These are phyloP conservation scores for Ameiurus melas DNA, from an alignment of 2,113 vertebrate genomes.

Conservation along the genomic window DNA sequence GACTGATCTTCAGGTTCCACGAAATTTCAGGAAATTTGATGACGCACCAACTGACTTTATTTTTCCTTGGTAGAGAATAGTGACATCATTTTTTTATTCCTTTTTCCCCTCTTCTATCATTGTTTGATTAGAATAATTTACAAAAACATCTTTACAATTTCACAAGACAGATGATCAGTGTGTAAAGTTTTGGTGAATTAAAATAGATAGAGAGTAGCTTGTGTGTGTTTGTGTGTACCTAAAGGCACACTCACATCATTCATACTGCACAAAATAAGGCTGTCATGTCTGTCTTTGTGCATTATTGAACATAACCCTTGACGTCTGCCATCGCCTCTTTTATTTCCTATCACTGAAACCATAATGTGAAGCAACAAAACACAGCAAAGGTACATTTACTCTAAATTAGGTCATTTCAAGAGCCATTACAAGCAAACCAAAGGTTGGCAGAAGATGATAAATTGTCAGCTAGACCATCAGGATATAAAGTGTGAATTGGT, in stretches of 20 bases:
- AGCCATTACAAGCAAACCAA: constrained; percentile 39
- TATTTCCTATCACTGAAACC: constrained; percentile 36
- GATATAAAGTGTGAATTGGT: constrained; percentile 39
- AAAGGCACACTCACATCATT: not conserved
- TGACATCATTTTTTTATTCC: not conserved
- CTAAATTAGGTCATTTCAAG: constrained; percentile 56
- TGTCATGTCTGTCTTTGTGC: constrained; percentile 35
- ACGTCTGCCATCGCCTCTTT: constrained; percentile 23
- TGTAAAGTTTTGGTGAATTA: constrained; percentile 32
- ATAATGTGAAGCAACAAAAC: constrained; percentile 39
- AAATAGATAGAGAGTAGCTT: constrained; percentile 12
- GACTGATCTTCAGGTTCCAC: constrained; percentile 49
- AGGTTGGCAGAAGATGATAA: constrained; percentile 44
- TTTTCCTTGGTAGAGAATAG: not conserved
- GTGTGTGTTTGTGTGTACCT: not conserved
- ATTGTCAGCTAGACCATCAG: constrained; percentile 32
- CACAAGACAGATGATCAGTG: constrained; percentile 30
- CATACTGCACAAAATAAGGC: constrained; percentile 24
- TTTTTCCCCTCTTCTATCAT: constrained; percentile 19
- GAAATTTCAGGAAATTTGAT: constrained; percentile 54
- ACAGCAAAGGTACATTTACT: constrained; percentile 45
- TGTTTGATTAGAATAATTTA: constrained; percentile 46
- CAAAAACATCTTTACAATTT: constrained; percentile 33
- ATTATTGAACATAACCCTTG: constrained; percentile 36
- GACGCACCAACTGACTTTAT: constrained; percentile 2